phyloP scores from a whole-genome alignment of 1,140 invertebrate genomes.

The Lethrus apterus region DNA sequence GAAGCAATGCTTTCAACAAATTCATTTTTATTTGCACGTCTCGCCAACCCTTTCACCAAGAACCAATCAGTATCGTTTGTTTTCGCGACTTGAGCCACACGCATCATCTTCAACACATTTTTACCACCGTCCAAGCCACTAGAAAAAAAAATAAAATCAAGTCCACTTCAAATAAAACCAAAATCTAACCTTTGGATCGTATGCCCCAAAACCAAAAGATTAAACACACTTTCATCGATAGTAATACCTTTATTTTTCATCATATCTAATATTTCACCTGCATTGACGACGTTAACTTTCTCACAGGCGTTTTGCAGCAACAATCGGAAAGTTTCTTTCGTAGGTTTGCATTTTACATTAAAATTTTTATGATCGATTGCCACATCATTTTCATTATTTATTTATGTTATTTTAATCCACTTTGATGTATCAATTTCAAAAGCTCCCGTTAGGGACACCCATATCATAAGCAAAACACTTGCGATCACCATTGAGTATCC shows the following conservation, averaged over 20 bases:
- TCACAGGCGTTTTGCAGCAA: conserved; percentile 47
- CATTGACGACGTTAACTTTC: conserved; percentile 51
- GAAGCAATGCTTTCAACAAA: conserved; percentile 18
- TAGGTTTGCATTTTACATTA: conserved; percentile 38
- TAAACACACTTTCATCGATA: conserved; percentile 51
- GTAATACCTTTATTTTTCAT: conserved; percentile 51
- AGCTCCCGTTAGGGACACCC: conserved; percentile 58
- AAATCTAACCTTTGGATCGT: conserved; percentile 43
- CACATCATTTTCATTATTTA: conserved; percentile 32
- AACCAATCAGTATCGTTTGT: conserved; percentile 22
- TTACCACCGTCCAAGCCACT: conserved; percentile 35
- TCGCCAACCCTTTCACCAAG: conserved; percentile 27
- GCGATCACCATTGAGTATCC: conserved; percentile 62
- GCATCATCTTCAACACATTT: conserved; percentile 40
- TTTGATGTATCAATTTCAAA: conserved; percentile 49
- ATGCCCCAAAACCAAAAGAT: conserved; percentile 51
- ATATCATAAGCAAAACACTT: conserved; percentile 63
- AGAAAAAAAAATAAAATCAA: conserved; percentile 9
- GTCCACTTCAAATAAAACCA: not conserved
- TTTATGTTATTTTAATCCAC: too few species aligned
- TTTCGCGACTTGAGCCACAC: conserved; percentile 33
- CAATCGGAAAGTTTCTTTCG: conserved; percentile 44
- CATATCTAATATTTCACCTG: conserved; percentile 49
- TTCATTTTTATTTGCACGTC: conserved; percentile 19
- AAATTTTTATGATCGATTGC: conserved; percentile 26